A percentile compares a stretch with the other conserved stretches of the same genome.
Conservation (phyloP, 1,140 invertebrate genomes). For the Lepidurus couesii region DNA sequence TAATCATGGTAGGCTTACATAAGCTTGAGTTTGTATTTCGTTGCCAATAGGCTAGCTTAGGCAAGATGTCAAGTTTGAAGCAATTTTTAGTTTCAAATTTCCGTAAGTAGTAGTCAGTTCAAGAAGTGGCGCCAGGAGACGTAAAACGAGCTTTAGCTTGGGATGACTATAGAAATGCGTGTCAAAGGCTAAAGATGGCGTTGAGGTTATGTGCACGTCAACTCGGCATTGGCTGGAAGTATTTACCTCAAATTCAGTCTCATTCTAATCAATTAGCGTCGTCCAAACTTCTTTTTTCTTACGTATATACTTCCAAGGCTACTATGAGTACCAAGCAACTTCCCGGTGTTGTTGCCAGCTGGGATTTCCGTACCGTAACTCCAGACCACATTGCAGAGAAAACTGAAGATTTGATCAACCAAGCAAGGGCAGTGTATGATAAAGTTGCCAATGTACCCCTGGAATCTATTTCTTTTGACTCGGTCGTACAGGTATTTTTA, state of each 20-base stretch:
- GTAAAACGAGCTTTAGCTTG: not conserved
- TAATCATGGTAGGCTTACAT: no score
- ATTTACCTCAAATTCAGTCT: not conserved
- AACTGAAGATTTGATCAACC: slow-evolving; percentile 42
- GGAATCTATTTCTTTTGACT: slow-evolving; percentile 44
- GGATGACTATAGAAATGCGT: not conserved
- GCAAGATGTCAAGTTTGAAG: no score
- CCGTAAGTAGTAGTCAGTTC: not conserved
- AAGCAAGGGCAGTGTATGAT: slow-evolving; percentile 44
- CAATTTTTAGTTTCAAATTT: no score
- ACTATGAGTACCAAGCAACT: not conserved
- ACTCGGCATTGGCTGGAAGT: not conserved
- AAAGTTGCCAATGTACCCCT: slow-evolving; percentile 42
- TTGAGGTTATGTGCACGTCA: not conserved
- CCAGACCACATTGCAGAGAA: slow-evolving; percentile 42
- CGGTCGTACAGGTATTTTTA: slow-evolving; percentile 46
- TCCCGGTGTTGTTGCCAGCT: slow-evolving; percentile 37
- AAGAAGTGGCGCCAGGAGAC: not conserved
- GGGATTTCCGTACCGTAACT: slow-evolving; percentile 41
- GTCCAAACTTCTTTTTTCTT: not conserved
- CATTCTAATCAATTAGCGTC: not conserved
- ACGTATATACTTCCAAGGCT: not conserved
- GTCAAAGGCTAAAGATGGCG: not conserved
- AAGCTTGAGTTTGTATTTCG: no score
- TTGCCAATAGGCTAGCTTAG: no score